Conservation (phyloP, 2,113 vertebrate genomes). For the Crypturellus undulatus region DNA sequence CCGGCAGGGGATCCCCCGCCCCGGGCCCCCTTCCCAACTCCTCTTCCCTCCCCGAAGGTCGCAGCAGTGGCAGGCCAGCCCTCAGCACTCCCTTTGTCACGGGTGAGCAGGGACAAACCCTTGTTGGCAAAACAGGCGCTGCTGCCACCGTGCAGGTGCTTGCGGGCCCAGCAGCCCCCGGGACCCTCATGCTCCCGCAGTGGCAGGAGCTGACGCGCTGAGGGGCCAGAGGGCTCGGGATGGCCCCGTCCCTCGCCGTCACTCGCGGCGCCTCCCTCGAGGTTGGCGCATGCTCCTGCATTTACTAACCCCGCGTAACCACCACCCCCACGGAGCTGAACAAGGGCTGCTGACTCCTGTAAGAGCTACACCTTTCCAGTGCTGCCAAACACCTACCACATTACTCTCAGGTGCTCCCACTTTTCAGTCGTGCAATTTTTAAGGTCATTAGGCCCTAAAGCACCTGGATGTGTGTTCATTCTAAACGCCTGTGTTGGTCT, state of each 20-base stretch:
- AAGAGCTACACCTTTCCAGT: not conserved
- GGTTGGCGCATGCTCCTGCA: not conserved
- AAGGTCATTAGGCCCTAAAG: not conserved
- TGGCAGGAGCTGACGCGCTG: too few relatives aligned
- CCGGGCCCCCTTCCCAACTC: slow-evolving; percentile 40
- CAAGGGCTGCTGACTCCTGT: not conserved
- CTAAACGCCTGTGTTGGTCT: slow-evolving; percentile 13
- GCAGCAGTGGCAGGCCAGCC: not conserved
- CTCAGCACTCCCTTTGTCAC: not conserved
- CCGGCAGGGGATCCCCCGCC: slow-evolving; percentile 83
- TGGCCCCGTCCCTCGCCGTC: too few relatives aligned
- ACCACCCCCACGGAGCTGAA: not conserved
- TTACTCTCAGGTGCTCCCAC: too few relatives aligned
- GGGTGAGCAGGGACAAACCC: not conserved
- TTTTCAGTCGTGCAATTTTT: not conserved
- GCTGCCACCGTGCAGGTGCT: not conserved
- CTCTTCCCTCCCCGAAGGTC: not conserved
- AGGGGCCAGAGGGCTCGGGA: too few relatives aligned
- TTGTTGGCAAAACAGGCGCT: slow-evolving; percentile 10
- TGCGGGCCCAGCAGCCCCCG: too few relatives aligned
- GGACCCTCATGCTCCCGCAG: too few relatives aligned
- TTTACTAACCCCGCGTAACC: slow-evolving; percentile 20
- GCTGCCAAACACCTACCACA: not conserved
- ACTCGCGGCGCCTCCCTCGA: too few relatives aligned
- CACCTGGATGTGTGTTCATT: not conserved